Evolutionary conservation across 1,140 invertebrate species (phyloP).

Genomic region (Sogatella furcifera): DNA sequence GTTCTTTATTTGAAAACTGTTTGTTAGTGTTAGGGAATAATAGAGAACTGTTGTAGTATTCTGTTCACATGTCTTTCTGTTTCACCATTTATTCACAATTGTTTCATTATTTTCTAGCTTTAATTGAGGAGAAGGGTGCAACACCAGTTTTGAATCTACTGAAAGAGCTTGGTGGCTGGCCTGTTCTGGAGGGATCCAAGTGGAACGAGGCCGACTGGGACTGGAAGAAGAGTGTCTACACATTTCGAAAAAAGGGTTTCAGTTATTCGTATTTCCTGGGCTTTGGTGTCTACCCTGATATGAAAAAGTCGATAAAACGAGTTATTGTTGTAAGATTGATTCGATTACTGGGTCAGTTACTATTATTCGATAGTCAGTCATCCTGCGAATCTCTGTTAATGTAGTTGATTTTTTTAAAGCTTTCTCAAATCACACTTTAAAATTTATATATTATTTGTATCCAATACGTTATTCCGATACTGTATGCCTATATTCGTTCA

Average conservation of each 20-base stretch:
- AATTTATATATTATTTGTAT: no score
- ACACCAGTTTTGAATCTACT: conserved; percentile 56
- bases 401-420: no score
- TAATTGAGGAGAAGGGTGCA: conserved; percentile 59
- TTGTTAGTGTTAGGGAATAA: no score
- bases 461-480: no score
- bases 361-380: no score
- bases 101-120: conserved; percentile 33
- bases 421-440: no score
- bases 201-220: conserved; percentile 58
- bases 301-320: conserved; percentile 73
- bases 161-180: conserved; percentile 73
- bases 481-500: no score
- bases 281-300: conserved; percentile 74
- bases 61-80: no score
- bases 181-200: conserved; percentile 43
- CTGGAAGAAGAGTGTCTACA: conserved; percentile 72
- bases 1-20: no score
- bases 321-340: conserved; percentile 80
- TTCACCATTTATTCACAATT: no score
- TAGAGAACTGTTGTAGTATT: no score
- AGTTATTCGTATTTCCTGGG: conserved; percentile 82
- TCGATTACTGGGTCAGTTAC: background rate
- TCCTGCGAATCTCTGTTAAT: no score
- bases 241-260: conserved; percentile 62